Conservation (phyloP, 2,113 vertebrate genomes). For the Halcyon malimbica region DNA sequence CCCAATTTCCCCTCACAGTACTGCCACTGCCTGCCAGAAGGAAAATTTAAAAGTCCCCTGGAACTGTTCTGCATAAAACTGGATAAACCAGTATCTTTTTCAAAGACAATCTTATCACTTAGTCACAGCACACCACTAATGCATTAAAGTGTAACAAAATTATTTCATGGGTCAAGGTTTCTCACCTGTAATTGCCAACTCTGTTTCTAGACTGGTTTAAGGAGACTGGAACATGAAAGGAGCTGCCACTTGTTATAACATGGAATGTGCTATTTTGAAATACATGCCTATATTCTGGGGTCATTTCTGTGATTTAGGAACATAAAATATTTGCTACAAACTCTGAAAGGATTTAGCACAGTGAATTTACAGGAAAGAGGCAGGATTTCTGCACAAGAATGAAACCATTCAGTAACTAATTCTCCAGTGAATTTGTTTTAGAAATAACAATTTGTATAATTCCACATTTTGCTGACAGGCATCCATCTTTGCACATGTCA, state of each 20-base stretch:
- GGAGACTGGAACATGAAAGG: neutral
- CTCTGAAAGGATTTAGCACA: neutral
- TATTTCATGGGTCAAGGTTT: conserved; percentile 40
- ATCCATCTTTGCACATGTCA: neutral
- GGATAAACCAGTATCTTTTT: neutral
- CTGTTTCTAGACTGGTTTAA: neutral
- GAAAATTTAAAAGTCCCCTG: neutral
- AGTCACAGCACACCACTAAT: conserved; percentile 4
- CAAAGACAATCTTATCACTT: neutral
- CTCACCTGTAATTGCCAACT: neutral
- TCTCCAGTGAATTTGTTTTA: neutral
- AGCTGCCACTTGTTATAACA: neutral
- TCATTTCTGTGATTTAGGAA: neutral
- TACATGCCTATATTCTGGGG: neutral
- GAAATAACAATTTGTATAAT: neutral
- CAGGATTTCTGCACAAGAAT: neutral
- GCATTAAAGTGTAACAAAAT: conserved; percentile 33
- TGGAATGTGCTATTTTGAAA: neutral
- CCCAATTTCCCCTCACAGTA: neutral
- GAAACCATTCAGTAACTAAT: neutral
- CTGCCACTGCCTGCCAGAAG: neutral
- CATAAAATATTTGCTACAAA: neutral
- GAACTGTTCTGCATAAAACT: neutral
- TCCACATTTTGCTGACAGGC: neutral
- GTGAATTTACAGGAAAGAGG: neutral